Evolutionary conservation across 1,140 invertebrate genomes (phyloP).

Genomic region (Panulirus ornatus): DNA sequence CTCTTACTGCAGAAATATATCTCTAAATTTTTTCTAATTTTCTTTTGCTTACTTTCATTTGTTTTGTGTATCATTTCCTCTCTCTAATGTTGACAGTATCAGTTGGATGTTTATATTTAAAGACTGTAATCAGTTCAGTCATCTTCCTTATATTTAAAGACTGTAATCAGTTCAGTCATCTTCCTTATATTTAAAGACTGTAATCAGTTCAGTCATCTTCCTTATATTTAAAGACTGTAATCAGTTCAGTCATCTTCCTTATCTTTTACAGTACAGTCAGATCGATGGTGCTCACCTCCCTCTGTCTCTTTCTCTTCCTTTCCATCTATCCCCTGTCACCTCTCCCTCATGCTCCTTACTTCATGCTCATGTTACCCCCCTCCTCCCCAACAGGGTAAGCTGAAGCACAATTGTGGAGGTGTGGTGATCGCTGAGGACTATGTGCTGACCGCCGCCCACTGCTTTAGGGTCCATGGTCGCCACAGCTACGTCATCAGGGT

Average conservation of each 20-base stretch:
- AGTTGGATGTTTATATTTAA: too few species aligned
- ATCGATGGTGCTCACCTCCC: neutral
- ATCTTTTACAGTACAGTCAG: too few species aligned
- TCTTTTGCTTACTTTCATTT: too few species aligned
- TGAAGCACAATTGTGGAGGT: constrained; percentile 74
- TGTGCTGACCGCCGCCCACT: constrained; percentile 74
- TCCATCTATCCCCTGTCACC: neutral
- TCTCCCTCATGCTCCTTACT: neutral
- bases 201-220: neutral
- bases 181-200: neutral
- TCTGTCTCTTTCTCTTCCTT: neutral
- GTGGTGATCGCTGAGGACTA: constrained; percentile 66
- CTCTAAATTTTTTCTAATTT: too few species aligned
- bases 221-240: neutral
- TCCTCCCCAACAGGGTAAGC: constrained; percentile 46
- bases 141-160: neutral
- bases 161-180: neutral
- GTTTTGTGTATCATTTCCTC: too few species aligned
- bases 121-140: neutral
- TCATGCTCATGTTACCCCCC: too few species aligned
- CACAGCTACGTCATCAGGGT: constrained; percentile 66
- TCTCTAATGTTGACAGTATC: too few species aligned
- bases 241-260: too few species aligned
- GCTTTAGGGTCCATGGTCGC: constrained; percentile 63
- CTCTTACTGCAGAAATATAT: too few species aligned